A percentile compares a stretch with the other conserved stretches of the same genome.
Conservation (phyloP, 64 coral and sea anemone genomes). For the Pocillopora verrucosa region DNA sequence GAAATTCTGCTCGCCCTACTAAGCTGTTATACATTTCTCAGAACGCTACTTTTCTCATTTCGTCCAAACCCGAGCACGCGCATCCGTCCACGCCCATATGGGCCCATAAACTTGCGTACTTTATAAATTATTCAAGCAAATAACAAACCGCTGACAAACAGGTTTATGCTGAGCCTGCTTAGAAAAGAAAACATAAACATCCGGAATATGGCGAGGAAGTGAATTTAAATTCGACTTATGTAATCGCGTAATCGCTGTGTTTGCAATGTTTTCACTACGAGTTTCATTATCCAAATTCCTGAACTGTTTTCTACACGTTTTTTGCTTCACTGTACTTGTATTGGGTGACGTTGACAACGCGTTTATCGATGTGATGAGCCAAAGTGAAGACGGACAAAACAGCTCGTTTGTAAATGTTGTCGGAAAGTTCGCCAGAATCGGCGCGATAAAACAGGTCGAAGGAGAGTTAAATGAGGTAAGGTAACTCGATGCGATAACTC, state of each 20-base stretch:
- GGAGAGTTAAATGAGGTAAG: slow-evolving; percentile 35
- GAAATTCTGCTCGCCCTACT: too few relatives aligned
- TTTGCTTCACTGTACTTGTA: slow-evolving; percentile 17
- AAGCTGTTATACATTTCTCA: too few relatives aligned
- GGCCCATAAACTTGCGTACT: too few relatives aligned
- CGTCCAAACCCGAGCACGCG: neutral
- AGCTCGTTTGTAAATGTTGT: slow-evolving; percentile 24
- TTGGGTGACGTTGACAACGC: slow-evolving; percentile 45
- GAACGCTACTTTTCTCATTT: too few relatives aligned
- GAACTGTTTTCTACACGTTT: slow-evolving; percentile 8
- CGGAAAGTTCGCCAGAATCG: slow-evolving; percentile 20
- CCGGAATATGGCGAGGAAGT: neutral
- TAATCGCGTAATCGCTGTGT: neutral
- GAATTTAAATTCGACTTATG: neutral
- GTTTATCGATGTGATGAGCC: slow-evolving; percentile 21
- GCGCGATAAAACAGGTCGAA: slow-evolving; percentile 23
- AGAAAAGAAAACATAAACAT: neutral
- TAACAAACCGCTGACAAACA: slow-evolving; percentile 2
- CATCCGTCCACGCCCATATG: neutral
- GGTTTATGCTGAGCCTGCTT: neutral
- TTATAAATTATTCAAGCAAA: neutral
- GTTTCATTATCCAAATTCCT: slow-evolving; percentile 27
- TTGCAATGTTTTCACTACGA: slow-evolving; percentile 20
- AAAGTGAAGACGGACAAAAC: slow-evolving; percentile 29
- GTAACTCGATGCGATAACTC: neutral